Evolutionary conservation across 2,113 vertebrate genomes (phyloP), one percentile per base, ranked within the genome.

Genomic region (Coptodon rendalli): DNA sequence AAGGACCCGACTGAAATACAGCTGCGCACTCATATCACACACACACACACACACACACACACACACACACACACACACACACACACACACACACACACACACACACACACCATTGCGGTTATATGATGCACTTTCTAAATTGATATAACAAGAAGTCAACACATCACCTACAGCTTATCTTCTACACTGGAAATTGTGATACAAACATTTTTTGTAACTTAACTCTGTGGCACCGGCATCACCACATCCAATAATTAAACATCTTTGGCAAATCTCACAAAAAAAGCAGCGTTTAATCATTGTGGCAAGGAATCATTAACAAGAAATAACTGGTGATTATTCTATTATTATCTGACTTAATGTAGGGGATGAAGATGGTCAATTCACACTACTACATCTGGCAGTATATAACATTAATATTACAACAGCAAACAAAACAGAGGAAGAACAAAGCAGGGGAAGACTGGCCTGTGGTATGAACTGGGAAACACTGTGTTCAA

Each of bases 321-420:
- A 31, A 43, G 11, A 81, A 82, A 82, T 7, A 81, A 61, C 6
- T 29, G 40, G 5, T 61, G 56, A 48, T 45, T 48, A 61, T 82
- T 82, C 27, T 48, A 27, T 48, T 14, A 2, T 31, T 38, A 68
- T 16, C 19, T 53, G 66, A 3, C 10, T 29, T 24, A 34, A 63
- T 29, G 71, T 38, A 73, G 79, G 80, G 84, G 48, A 36, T 9
- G 11, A 84, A 87, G 68, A 91, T 78, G 87, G 63, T 68, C 78
- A 90, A 89, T 87, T 90, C 82, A 59, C 85, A 89, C 81, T 38
- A 54, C 84, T 61, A 91, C 71, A 82, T 36, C 17, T 61, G n/a
- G 29, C 34, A 38, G 34, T 68, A 68, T 68, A 68, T 38, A 38
- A 68, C 19, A 68, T 68, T 34, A 36, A 48, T 43, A 34, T 54